Evolutionary conservation across 2,888 invertebrate genomes (phyloP).

Genomic region (Pollenia labialis): DNA sequence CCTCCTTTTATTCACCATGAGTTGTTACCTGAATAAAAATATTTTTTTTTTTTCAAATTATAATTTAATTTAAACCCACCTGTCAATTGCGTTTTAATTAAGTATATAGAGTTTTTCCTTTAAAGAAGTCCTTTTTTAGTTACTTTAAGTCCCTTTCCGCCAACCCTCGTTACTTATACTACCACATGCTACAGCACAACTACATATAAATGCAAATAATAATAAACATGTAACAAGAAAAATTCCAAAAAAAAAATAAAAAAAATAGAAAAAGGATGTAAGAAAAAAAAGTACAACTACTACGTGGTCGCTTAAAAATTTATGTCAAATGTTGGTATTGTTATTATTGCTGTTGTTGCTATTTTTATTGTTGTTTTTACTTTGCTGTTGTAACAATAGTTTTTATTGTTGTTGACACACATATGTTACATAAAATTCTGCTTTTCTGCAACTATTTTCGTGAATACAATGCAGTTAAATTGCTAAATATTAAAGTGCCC

Average conservation of each 20-base stretch:
- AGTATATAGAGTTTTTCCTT: too few species aligned
- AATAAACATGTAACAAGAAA: slow-evolving; percentile 6
- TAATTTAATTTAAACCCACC: too few species aligned
- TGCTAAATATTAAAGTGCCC: neutral
- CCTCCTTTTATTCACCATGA: too few species aligned
- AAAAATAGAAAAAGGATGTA: neutral
- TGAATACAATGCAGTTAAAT: slow-evolving; percentile 1
- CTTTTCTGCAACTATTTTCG: slow-evolving; percentile 33
- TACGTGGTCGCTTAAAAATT: slow-evolving; percentile 70
- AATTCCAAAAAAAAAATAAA: slow-evolving; percentile 9
- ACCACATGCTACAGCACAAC: neutral
- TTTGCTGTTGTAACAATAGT: slow-evolving; percentile 37
- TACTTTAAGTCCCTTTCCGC: neutral
- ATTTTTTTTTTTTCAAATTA: too few species aligned
- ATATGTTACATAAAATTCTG: slow-evolving; percentile 38
- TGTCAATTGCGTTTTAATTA: too few species aligned
- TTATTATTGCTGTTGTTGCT: slow-evolving; percentile 29
- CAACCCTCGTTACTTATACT: neutral
- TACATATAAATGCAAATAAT: neutral
- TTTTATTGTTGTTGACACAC: slow-evolving; percentile 58
- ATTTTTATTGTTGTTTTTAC: slow-evolving; percentile 20
- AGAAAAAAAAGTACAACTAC: slow-evolving; percentile 26
- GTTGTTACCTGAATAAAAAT: too few species aligned
- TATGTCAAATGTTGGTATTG: slow-evolving; percentile 60
- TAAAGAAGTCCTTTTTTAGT: neutral